Evolutionary conservation across 2,888 invertebrate genomes (phyloP).

Genomic region (Meganola albula): DNA sequence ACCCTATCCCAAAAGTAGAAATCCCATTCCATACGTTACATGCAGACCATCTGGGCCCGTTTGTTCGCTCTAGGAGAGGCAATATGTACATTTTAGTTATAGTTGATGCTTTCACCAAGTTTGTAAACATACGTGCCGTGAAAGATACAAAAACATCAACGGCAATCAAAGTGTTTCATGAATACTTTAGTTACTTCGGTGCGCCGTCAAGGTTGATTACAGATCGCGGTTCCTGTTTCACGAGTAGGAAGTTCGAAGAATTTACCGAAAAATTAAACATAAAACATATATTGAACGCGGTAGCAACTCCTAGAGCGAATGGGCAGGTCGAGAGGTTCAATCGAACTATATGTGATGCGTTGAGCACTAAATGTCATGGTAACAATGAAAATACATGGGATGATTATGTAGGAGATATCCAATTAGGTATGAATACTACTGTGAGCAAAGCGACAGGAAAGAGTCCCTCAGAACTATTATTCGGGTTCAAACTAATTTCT

Average conservation of each 20-base stretch:
- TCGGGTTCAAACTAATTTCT: slow-evolving; percentile 13
- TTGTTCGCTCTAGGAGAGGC: slow-evolving; percentile 3
- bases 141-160: slow-evolving; percentile 4
- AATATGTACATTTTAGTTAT: slow-evolving; percentile 6
- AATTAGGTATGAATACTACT: slow-evolving; percentile 17
- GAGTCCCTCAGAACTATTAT: slow-evolving; percentile 18
- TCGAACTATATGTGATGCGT: slow-evolving; percentile 1
- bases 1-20: slow-evolving; percentile 20
- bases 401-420: slow-evolving; percentile 12
- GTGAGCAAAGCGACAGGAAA: slow-evolving; percentile 14
- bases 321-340: slow-evolving; percentile 6
- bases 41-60: slow-evolving; percentile 8
- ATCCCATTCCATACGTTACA: slow-evolving; percentile 14
- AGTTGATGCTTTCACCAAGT: slow-evolving; percentile 6
- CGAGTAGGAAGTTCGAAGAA: neutral
- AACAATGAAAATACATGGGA: slow-evolving; percentile 12
- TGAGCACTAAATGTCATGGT: neutral
- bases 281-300: slow-evolving; percentile 6
- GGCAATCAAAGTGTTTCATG: slow-evolving; percentile 1
- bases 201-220: neutral
- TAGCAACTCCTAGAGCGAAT: slow-evolving; percentile 9
- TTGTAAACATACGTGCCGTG: slow-evolving; percentile 1
- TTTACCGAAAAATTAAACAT: neutral
- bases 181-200: slow-evolving; percentile 2
- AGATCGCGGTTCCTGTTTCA: slow-evolving; percentile 4